Evolutionary conservation across 2,888 invertebrate genomes (phyloP).

Genomic region (Leptura quadrifasciata): DNA sequence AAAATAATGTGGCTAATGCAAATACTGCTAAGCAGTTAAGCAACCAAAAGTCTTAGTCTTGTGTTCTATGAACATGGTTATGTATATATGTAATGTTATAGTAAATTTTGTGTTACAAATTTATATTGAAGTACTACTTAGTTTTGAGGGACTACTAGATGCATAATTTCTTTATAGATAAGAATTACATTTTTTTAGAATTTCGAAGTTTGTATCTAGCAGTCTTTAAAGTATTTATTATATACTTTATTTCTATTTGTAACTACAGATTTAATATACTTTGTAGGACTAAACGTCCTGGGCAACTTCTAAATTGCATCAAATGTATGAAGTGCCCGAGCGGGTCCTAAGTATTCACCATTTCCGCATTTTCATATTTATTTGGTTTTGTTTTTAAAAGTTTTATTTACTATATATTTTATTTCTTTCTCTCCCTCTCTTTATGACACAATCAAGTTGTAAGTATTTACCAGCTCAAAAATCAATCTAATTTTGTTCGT

Average conservation of each 20-base stretch:
- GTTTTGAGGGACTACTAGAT: background rate
- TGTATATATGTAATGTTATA: conserved; percentile 42
- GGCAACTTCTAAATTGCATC: background rate
- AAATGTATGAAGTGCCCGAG: background rate
- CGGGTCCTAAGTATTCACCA: background rate
- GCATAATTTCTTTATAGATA: background rate
- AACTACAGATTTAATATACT: background rate
- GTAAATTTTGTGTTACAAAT: conserved; percentile 4
- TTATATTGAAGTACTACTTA: conserved; percentile 10
- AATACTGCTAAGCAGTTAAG: conserved; percentile 52
- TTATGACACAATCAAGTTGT: background rate
- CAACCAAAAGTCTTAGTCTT: conserved; percentile 49
- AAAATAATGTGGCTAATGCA: conserved; percentile 45
- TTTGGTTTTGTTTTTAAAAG: background rate
- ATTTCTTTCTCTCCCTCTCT: no score
- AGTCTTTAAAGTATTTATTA: background rate
- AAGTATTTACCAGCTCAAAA: background rate
- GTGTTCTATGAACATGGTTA: conserved; percentile 52
- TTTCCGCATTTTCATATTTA: background rate
- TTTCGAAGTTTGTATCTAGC: background rate
- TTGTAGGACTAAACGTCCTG: background rate
- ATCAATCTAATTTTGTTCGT: background rate
- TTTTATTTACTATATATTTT: background rate
- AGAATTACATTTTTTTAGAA: background rate
- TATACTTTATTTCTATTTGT: background rate